phyloP scores from a whole-genome alignment of 2,113 vertebrate species.

The Pseudorasbora parva region DNA sequence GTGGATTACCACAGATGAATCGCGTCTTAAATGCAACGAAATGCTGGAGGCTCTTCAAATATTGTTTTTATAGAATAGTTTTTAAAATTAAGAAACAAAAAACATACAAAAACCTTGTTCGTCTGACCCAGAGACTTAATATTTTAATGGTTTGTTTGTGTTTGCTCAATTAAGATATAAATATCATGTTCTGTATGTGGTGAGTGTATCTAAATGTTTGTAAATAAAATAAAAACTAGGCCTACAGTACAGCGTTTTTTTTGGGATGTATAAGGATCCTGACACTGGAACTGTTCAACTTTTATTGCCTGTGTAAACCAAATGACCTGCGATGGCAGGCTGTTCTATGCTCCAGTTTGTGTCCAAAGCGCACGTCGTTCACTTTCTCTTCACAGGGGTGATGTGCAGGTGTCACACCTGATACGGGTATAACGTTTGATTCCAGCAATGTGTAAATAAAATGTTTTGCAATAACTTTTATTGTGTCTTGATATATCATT shows the following conservation, averaged over 20 bases:
- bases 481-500: constrained; percentile 45
- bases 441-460: constrained; percentile 79
- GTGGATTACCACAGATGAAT: constrained; percentile 59
- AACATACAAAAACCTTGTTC: constrained; percentile 59
- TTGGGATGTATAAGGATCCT: constrained; percentile 39
- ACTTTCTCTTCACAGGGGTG: constrained; percentile 57
- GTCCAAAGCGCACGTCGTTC: constrained; percentile 59
- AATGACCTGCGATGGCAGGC: constrained; percentile 59
- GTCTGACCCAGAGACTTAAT: constrained; percentile 67
- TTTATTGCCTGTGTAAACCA: constrained; percentile 44
- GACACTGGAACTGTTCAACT: constrained; percentile 44
- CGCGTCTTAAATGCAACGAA: constrained; percentile 62
- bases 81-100: constrained; percentile 65
- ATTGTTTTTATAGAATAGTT: constrained; percentile 79
- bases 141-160: constrained; percentile 75
- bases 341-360: constrained; percentile 48
- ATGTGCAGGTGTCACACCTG: constrained; percentile 53
- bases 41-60: constrained; percentile 79
- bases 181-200: constrained; percentile 73
- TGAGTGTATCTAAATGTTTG: constrained; percentile 70
- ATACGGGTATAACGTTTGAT: constrained; percentile 67
- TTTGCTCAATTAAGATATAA: constrained; percentile 76
- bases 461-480: constrained; percentile 62
- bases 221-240: constrained; percentile 65
- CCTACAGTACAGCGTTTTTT: constrained; percentile 62